Percentiles rank a stretch among this genome's conserved stretches.
phyloP scores from a whole-genome alignment of 2,113 vertebrate genomes.

The Coturnix japonica region DNA sequence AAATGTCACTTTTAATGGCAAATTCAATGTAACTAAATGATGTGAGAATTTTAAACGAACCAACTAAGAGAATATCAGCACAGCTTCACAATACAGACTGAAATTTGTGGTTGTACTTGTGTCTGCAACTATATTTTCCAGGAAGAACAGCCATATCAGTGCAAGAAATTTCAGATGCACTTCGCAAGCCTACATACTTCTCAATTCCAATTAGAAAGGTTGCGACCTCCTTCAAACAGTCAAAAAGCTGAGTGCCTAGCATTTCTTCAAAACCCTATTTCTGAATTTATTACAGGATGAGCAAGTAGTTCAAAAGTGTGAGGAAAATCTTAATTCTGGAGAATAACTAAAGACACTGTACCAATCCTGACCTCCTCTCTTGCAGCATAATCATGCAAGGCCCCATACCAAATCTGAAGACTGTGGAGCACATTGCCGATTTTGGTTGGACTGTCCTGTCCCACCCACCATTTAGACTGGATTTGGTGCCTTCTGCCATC shows the following conservation, averaged over 20 bases:
- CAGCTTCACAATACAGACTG: background rate
- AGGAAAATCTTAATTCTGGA: background rate
- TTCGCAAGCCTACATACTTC: background rate
- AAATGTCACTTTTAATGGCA: background rate
- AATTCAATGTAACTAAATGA: background rate
- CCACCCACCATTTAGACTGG: too few species aligned
- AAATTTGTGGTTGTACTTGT: background rate
- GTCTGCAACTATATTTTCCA: background rate
- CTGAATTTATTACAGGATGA: background rate
- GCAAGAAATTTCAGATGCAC: background rate
- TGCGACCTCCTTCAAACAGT: background rate
- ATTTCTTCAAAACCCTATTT: background rate
- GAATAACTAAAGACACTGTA: background rate
- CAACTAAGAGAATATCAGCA: background rate
- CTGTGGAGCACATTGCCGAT: too few species aligned
- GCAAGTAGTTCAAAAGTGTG: background rate
- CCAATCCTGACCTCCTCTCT: background rate
- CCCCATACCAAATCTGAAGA: too few species aligned
- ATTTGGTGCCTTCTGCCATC: too few species aligned
- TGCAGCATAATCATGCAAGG: too few species aligned
- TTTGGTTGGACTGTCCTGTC: too few species aligned
- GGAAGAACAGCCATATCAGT: background rate
- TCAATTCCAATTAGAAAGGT: background rate
- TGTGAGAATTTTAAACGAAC: background rate
- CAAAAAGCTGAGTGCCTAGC: background rate